Evolutionary conservation across 1,140 invertebrate genomes (phyloP).

Genomic region (Heliconius congener): DNA sequence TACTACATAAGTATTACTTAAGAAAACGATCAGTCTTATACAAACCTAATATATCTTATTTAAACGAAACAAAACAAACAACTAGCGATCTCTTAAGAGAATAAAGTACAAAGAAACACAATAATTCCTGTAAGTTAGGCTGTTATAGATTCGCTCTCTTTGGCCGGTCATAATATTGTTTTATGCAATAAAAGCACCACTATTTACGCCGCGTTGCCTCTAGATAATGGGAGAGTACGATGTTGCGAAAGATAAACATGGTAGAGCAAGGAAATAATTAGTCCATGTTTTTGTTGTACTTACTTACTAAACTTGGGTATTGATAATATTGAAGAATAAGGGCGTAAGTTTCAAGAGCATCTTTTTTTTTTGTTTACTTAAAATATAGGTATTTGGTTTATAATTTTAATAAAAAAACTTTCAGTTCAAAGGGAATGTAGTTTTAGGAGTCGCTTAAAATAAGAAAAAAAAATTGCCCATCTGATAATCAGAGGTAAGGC

Average conservation of each 20-base stretch:
- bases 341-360: no score
- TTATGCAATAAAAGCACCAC: conserved; percentile 7
- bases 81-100: background rate
- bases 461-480: no score
- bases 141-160: background rate
- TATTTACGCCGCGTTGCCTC: conserved; percentile 11
- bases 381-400: no score
- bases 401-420: no score
- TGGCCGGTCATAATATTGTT: conserved; percentile 3
- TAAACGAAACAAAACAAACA: background rate
- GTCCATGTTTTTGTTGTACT: background rate
- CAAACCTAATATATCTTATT: background rate
- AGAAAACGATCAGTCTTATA: background rate
- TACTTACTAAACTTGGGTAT: no score
- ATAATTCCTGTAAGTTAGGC: background rate
- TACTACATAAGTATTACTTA: no score
- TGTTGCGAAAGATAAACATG: conserved; percentile 3
- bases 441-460: no score
- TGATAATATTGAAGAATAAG: no score
- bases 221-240: conserved; percentile 5
- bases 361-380: no score
- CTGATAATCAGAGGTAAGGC: no score
- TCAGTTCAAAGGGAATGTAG: no score
- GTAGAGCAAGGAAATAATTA: background rate
- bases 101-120: background rate